A percentile compares a stretch with the other conserved stretches of the same genome.
Conservation (phyloP, 2,797 vertebrate species). For the Melanotaenia parkinsoni region DNA sequence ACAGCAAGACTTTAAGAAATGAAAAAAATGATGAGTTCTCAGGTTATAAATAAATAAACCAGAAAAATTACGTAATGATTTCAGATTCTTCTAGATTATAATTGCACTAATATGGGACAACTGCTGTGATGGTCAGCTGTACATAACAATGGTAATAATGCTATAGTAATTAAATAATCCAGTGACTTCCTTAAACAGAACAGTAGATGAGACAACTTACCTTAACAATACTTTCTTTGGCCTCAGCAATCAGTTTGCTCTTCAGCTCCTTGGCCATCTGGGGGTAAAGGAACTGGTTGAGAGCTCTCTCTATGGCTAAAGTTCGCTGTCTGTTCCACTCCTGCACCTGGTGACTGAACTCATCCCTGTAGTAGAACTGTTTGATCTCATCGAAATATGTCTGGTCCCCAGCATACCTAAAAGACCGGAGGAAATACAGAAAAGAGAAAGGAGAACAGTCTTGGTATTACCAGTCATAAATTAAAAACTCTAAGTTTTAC, state of each 20-base stretch:
- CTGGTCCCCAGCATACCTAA: conserved; percentile 91
- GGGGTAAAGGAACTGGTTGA: conserved; percentile 96
- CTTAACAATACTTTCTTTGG: conserved; percentile 96
- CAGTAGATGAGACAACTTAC: conserved; percentile 71
- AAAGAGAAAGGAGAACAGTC: not conserved
- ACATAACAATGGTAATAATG: not conserved
- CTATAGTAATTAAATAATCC: not conserved
- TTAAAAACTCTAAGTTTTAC: not conserved
- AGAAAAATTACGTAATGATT: not conserved
- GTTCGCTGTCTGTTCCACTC: conserved; percentile 99
- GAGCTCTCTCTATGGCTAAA: conserved; percentile 92
- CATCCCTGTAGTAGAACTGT: conserved; percentile 99
- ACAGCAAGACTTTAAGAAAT: conserved; percentile 89
- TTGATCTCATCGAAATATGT: conserved; percentile 99
- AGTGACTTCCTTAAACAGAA: not conserved
- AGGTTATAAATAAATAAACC: not conserved
- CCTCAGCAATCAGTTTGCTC: conserved; percentile 93
- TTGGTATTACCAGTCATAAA: conserved; percentile 20
- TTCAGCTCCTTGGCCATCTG: conserved; percentile 99
- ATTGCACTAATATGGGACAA: not conserved
- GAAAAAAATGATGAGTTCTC: not conserved
- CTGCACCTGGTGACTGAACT: conserved; percentile 99
- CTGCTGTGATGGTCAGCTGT: not conserved
- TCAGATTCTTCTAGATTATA: not conserved
- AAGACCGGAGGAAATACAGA: conserved; percentile 7